Evolutionary conservation across 2,113 vertebrate genomes (phyloP).

Genomic region (Periophthalmodon schlosseri): DNA sequence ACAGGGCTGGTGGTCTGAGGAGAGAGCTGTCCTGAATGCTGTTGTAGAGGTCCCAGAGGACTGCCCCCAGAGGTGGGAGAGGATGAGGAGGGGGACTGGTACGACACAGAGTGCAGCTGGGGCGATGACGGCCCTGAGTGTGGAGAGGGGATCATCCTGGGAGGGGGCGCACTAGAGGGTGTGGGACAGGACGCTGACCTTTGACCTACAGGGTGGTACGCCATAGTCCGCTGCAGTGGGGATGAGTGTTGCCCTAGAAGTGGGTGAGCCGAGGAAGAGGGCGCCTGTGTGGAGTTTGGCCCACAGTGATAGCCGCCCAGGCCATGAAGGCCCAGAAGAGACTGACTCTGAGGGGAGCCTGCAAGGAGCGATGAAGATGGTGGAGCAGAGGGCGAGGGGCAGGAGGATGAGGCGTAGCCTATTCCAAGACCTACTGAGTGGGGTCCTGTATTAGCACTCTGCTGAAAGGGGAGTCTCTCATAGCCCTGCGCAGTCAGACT

Average conservation of each 20-base stretch:
- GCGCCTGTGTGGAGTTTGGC: constrained; percentile 78
- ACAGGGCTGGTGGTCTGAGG: constrained; percentile 86
- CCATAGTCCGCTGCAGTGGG: constrained; percentile 84
- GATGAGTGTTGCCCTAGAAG: constrained; percentile 81
- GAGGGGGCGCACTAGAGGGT: constrained; percentile 76
- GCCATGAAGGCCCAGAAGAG: constrained; percentile 77
- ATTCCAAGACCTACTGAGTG: constrained; percentile 85
- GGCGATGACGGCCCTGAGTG: constrained; percentile 92
- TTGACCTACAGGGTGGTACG: constrained; percentile 85
- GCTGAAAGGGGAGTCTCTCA: constrained; percentile 86
- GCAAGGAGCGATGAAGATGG: constrained; percentile 71
- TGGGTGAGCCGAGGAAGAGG: constrained; percentile 77
- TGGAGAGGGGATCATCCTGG: constrained; percentile 84
- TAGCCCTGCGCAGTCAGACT: constrained; percentile 88
- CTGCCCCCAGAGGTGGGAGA: constrained; percentile 78
- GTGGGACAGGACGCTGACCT: constrained; percentile 85
- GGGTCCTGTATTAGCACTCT: constrained; percentile 80
- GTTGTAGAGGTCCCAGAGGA: constrained; percentile 75
- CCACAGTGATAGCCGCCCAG: constrained; percentile 84
- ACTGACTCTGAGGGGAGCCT: constrained; percentile 73
- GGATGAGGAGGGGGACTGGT: constrained; percentile 88
- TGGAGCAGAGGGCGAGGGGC: constrained; percentile 66
- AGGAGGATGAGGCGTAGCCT: constrained; percentile 85
- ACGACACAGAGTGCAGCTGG: constrained; percentile 90
- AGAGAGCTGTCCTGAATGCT: constrained; percentile 85